Conservation (phyloP, 1,140 invertebrate species). For the Magallana ariakensis region DNA sequence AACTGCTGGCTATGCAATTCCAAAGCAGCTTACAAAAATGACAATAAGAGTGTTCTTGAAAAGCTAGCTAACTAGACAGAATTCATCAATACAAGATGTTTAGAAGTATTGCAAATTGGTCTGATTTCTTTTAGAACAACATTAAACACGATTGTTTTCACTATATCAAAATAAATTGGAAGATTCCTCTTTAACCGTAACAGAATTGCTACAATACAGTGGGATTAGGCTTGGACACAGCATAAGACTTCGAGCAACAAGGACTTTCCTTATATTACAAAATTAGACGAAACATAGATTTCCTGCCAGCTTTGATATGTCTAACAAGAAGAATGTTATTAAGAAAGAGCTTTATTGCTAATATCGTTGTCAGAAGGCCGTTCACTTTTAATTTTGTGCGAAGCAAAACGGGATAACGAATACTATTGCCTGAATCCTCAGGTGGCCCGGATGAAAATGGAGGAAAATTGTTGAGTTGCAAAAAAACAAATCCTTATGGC, state of each 20-base stretch:
- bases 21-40: too few relatives aligned
- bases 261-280: conserved; percentile 2
- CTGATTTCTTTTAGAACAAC: too few relatives aligned
- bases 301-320: conserved; percentile 24
- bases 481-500: not conserved
- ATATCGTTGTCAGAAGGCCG: not conserved
- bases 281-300: conserved; percentile 20
- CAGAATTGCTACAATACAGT: not conserved
- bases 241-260: not conserved
- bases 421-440: not conserved
- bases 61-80: too few relatives aligned
- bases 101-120: too few relatives aligned
- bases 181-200: not conserved
- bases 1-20: too few relatives aligned
- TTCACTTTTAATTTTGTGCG: conserved; percentile 24
- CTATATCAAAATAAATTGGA: conserved; percentile 10
- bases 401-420: conserved; percentile 10
- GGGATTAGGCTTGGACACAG: conserved; percentile 4
- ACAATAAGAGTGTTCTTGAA: too few relatives aligned
- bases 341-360: conserved; percentile 11
- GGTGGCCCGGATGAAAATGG: not conserved
- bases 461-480: not conserved
- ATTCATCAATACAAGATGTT: too few relatives aligned
- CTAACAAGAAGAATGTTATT: conserved; percentile 5
- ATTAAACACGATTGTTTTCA: not conserved